Conservation (phyloP, 2,888 invertebrate species). For the Tortricodes alternella region DNA sequence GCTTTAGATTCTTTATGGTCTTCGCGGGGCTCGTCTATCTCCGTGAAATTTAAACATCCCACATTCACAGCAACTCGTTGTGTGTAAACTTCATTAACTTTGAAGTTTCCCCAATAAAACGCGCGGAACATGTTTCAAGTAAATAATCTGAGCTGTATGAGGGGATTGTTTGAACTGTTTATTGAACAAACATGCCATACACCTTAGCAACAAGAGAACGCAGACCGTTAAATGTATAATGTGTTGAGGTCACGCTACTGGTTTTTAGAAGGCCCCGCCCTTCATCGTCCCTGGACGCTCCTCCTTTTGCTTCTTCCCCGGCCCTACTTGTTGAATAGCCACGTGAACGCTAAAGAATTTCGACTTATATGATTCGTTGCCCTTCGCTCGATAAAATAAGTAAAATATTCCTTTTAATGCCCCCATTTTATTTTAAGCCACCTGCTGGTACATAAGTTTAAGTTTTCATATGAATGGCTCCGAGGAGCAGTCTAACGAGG, state of each 20-base stretch:
- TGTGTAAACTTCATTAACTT: constrained; percentile 51
- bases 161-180: constrained; percentile 35
- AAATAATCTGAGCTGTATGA: constrained; percentile 16
- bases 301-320: constrained; percentile 72
- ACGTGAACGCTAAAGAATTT: constrained; percentile 63
- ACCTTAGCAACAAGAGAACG: constrained; percentile 66
- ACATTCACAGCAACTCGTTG: constrained; percentile 55
- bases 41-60: constrained; percentile 66
- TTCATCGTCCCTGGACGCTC: constrained; percentile 69
- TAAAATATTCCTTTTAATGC: constrained; percentile 11
- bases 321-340: constrained; percentile 70
- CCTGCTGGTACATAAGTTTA: constrained; percentile 15
- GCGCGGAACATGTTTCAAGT: constrained; percentile 40
- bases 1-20: constrained; percentile 78
- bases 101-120: constrained; percentile 50
- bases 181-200: constrained; percentile 60
- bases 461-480: constrained; percentile 10
- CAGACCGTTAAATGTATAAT: constrained; percentile 67
- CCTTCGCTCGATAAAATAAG: constrained; percentile 38
- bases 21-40: constrained; percentile 60
- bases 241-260: constrained; percentile 67
- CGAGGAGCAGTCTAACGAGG: constrained; percentile 34
- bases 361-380: constrained; percentile 62
- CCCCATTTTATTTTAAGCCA: constrained; percentile 12
- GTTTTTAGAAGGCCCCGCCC: constrained; percentile 74